Percentiles rank a stretch among this genome's conserved stretches.
Conservation (phyloP, 2,797 vertebrate species). For the Sternotherus odoratus region DNA sequence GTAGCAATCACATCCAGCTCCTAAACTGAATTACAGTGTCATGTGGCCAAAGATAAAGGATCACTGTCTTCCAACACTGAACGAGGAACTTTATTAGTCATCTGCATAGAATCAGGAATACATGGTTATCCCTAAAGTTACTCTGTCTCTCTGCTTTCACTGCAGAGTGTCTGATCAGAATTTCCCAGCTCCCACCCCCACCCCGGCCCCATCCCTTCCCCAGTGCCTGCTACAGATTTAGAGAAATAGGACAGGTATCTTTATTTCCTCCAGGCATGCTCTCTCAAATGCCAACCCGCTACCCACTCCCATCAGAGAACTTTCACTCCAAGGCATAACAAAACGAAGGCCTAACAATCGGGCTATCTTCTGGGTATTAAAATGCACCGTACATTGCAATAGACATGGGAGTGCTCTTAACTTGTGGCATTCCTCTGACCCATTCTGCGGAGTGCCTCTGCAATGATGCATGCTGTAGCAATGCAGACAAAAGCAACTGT, state of each 20-base stretch:
- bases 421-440: background rate
- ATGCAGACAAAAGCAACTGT: background rate
- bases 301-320: background rate
- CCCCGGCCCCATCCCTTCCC: too few species aligned
- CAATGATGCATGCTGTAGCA: fast-evolving
- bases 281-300: background rate
- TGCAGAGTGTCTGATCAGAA: background rate
- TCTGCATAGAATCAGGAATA: background rate
- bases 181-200: background rate
- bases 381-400: background rate
- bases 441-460: fast-evolving
- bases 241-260: background rate
- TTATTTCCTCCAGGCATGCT: fast-evolving
- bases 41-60: background rate
- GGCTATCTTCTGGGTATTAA: background rate
- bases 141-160: background rate
- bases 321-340: background rate
- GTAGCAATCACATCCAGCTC: background rate
- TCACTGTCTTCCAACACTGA: background rate
- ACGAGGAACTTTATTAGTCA: background rate
- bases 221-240: background rate
- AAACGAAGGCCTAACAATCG: background rate
- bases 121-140: background rate
- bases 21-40: background rate
- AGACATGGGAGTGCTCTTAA: background rate